Percentiles rank a stretch among this genome's conserved stretches.
Conservation (phyloP, 2,797 vertebrate species). For the Macropus fuliginosus region DNA sequence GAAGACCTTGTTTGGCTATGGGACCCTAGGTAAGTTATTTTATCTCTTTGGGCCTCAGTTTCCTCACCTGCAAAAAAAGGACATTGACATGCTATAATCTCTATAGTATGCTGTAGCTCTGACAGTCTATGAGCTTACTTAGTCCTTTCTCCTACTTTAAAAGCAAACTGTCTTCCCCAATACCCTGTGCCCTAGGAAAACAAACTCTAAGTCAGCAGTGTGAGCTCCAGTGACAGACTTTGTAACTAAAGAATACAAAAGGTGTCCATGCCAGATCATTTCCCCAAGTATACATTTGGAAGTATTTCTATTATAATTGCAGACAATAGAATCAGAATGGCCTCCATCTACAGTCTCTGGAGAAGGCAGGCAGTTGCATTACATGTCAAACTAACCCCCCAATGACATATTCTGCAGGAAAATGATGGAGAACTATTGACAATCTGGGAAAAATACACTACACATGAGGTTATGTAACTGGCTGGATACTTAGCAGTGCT, state of each 20-base stretch:
- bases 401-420: neutral
- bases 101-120: neutral
- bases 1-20: neutral
- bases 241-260: neutral
- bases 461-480: neutral
- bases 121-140: neutral
- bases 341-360: neutral
- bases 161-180: constrained; percentile 3
- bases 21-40: neutral
- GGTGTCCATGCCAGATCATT: constrained; percentile 1
- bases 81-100: neutral
- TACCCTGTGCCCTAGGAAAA: neutral
- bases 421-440: neutral
- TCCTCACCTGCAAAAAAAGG: neutral
- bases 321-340: constrained; percentile 1
- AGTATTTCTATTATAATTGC: neutral
- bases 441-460: neutral
- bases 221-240: neutral
- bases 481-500: neutral
- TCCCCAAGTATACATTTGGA: neutral
- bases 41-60: neutral
- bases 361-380: neutral
- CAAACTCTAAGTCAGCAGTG: neutral
- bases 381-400: neutral
- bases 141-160: neutral